A percentile compares a stretch with the other conserved stretches of the same genome.
Evolutionary conservation across 2,797 vertebrate genomes (phyloP).

Genomic region (Sebastes cheni): DNA sequence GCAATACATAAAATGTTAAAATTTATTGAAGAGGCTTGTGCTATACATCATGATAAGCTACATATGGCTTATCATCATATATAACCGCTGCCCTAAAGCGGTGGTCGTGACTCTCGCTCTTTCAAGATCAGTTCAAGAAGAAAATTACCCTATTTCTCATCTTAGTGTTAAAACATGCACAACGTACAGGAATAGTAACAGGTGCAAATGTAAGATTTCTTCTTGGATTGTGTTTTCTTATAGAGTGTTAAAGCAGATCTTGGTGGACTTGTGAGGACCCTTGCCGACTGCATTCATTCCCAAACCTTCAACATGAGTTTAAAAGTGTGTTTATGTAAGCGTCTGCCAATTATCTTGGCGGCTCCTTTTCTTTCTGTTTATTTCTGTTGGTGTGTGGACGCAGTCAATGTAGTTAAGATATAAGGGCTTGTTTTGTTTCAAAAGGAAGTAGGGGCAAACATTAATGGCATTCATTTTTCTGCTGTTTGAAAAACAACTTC

Average conservation of each 20-base stretch:
- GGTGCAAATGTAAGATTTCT: background rate
- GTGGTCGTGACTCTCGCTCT: background rate
- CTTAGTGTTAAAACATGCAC: slow-evolving; percentile 10
- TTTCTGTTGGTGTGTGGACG: slow-evolving; percentile 14
- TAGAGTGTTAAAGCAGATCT: background rate
- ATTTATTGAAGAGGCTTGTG: slow-evolving; percentile 23
- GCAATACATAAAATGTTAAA: slow-evolving; percentile 37
- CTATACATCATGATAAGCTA: slow-evolving; percentile 34
- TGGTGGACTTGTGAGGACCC: slow-evolving; percentile 9
- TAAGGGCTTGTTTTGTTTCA: slow-evolving; percentile 35
- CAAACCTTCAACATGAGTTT: slow-evolving; percentile 11
- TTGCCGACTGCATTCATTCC: slow-evolving; percentile 10
- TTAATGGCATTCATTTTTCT: slow-evolving; percentile 41
- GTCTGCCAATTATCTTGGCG: slow-evolving; percentile 28
- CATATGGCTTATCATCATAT: slow-evolving; percentile 36
- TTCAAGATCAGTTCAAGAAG: background rate
- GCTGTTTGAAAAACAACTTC: slow-evolving; percentile 55
- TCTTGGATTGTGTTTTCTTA: background rate
- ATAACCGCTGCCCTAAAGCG: background rate
- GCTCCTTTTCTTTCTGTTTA: slow-evolving; percentile 1
- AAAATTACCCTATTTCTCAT: slow-evolving; percentile 11
- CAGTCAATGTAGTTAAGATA: slow-evolving; percentile 25
- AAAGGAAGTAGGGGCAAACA: slow-evolving; percentile 19
- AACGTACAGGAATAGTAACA: background rate
- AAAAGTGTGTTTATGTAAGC: slow-evolving; percentile 28